Evolutionary conservation across 1,140 invertebrate species (phyloP), one percentile per base, ranked within the genome.

Genomic region (Scaptomyza montana): DNA sequence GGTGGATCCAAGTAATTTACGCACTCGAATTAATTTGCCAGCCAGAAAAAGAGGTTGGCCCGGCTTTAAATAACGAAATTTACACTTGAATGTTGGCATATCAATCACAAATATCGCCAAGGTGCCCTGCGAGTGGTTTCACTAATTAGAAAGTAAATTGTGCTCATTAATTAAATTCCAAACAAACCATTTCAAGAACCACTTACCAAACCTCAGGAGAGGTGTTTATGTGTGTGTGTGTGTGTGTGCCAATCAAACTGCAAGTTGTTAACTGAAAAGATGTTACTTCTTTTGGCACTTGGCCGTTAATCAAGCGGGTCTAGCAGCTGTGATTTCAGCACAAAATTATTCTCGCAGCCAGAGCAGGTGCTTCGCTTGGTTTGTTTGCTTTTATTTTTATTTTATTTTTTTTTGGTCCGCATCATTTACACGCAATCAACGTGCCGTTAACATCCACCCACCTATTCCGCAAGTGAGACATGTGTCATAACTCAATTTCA

Each of bases 101-200:
- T 87, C 84, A 89, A 87, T 87, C 79, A 84, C 63, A 87, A 79
- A 89, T 89, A 78, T 86, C 67, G 57, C 62, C 41, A 77, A 72
- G 66, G 63, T 77, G 62, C 62, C 73, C 73, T 62, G 59, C 49
- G 67, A 47, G 57, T 67, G 64, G 47, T 65, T 64, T 53, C 80
- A 71, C 79, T 80, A 77, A 87, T 87, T 89, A 77, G 66, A 89
- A 87, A 71, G 73, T 89, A 87, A 89, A 87, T 87, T 56, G 82
- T 56, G 68, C 49, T 57, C 79, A 87, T 87, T 87, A 89, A 87
- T 89, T 79, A 89, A 79, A 56, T 50, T 57, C 64, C 62, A 36
- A 36, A 47, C 51, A 80, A 47, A 36, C 10, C 30, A 39, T 51
- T 41, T 25, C n/a, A 16, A 21, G 9, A 19, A n/a, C 30, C 30